Evolutionary conservation across 2,797 vertebrate genomes (phyloP), one percentile per base, ranked within the genome.

Genomic region (Lepus oiostolus): DNA sequence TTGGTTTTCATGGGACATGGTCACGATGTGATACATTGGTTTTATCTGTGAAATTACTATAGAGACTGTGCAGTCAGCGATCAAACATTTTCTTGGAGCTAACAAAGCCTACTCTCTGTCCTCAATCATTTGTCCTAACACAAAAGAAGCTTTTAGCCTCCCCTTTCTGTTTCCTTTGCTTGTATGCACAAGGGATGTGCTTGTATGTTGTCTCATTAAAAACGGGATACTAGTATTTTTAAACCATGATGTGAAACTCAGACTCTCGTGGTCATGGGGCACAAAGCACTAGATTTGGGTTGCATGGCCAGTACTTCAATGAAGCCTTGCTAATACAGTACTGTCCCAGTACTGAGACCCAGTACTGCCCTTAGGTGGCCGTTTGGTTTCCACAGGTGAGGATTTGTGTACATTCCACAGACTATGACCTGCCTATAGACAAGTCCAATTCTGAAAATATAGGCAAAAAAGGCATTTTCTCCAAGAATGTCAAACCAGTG

Each of bases 41-140:
- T 97, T 98, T 98, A 97, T 96, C 97, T 97, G 92, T 94, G 93
- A 94, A 93, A 87, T 96, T 97, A 93, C 97, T 97, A 97, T 97
- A 96, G 96, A 94, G 95, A 96, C 93, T 94, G 95, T 97, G 95
- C 96, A 95, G 85, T 97, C 85, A 96, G 85, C n/a, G 75, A 2
- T 87, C 95, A 96, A 88, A 96, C 68, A 95, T 93, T 97, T 97
- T 50, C 87, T 97, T 94, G 95, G 97, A 97, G 85, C 93, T 95
- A 84, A 95, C 84, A 35, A 17, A 96, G 86, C 75, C 97, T 95
- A 75, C 80, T 97, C 94, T 96, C 74, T 96, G 85, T 96, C 75
- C 80, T 90, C 42, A 67, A 93, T 97, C 80, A 93, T 80, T 93
- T 97, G 95, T 97, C 95, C 52, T 96, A 86, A 92, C 85, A 94